Evolutionary conservation across 2,797 vertebrate species (phyloP).

Genomic region (Sebastes kiyomatsui): DNA sequence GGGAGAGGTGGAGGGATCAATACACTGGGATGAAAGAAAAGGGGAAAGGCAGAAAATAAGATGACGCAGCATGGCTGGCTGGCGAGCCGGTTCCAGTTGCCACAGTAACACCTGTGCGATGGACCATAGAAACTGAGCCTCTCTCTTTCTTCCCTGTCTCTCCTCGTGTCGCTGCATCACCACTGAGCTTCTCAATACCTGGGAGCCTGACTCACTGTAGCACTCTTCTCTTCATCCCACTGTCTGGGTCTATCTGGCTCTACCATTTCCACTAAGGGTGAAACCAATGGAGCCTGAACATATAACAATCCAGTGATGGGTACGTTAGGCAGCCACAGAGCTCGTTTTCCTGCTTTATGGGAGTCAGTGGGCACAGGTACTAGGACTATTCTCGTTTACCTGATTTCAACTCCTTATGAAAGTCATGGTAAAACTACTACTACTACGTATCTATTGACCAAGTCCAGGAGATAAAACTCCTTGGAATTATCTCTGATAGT

Average conservation of each 20-base stretch:
- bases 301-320: background rate
- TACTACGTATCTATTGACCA: no score
- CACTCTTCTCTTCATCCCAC: background rate
- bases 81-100: constrained; percentile 80
- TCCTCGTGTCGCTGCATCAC: constrained; percentile 47
- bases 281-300: background rate
- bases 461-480: no score
- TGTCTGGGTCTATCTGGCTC: background rate
- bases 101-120: constrained; percentile 87
- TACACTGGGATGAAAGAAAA: constrained; percentile 55
- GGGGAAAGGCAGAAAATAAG: constrained; percentile 49
- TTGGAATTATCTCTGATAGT: no score
- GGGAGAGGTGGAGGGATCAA: constrained; percentile 33
- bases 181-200: constrained; percentile 34
- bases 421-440: background rate
- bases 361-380: background rate
- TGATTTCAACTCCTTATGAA: background rate
- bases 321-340: background rate
- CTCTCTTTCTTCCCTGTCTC: constrained; percentile 40
- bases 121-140: constrained; percentile 74
- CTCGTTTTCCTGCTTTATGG: background rate
- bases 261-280: background rate
- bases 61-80: constrained; percentile 79
- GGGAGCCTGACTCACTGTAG: constrained; percentile 41
- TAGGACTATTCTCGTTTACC: background rate